A percentile compares a stretch with the other conserved stretches of the same genome.
Evolutionary conservation across 64 coral and sea anemone species (phyloP).

Genomic region (Actinia equina): DNA sequence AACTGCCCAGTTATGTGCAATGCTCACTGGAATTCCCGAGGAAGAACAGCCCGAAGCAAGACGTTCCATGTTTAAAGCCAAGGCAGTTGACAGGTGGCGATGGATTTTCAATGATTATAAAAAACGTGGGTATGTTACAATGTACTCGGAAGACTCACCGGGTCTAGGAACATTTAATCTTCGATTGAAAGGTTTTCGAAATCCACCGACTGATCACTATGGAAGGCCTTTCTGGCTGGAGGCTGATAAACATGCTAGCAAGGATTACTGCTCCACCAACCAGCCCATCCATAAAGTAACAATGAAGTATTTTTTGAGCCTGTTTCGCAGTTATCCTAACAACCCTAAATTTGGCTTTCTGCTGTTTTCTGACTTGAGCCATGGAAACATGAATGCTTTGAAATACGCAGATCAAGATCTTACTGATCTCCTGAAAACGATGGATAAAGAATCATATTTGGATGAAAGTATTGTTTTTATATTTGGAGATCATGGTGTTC

Average conservation of each 20-base stretch:
- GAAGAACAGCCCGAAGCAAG: conserved; percentile 62
- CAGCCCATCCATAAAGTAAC: not conserved
- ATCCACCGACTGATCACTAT: conserved; percentile 62
- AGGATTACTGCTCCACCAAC: not conserved
- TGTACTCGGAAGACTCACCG: conserved; percentile 41
- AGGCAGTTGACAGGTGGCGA: conserved; percentile 25
- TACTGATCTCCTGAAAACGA: not conserved
- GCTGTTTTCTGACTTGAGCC: conserved; percentile 1
- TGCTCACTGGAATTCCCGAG: conserved; percentile 74
- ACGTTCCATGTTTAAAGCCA: not conserved
- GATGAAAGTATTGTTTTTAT: conserved; percentile 48
- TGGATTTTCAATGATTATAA: conserved; percentile 39
- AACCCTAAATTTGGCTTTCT: conserved; percentile 40
- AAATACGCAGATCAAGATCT: conserved; percentile 47
- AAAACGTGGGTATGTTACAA: conserved; percentile 42
- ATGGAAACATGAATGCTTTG: conserved; percentile 23
- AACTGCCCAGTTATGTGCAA: conserved; percentile 38
- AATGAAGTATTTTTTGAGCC: conserved; percentile 4
- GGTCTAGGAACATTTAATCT: conserved; percentile 28
- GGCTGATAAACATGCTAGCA: not conserved
- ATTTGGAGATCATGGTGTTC: conserved; percentile 64
- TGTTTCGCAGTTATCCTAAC: not conserved
- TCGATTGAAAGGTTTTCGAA: conserved; percentile 42
- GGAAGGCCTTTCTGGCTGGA: conserved; percentile 41
- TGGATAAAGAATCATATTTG: conserved; percentile 20